A percentile compares a stretch with the other conserved stretches of the same genome.
phyloP scores from a whole-genome alignment of 2,113 vertebrate species.

The Podilymbus podiceps region DNA sequence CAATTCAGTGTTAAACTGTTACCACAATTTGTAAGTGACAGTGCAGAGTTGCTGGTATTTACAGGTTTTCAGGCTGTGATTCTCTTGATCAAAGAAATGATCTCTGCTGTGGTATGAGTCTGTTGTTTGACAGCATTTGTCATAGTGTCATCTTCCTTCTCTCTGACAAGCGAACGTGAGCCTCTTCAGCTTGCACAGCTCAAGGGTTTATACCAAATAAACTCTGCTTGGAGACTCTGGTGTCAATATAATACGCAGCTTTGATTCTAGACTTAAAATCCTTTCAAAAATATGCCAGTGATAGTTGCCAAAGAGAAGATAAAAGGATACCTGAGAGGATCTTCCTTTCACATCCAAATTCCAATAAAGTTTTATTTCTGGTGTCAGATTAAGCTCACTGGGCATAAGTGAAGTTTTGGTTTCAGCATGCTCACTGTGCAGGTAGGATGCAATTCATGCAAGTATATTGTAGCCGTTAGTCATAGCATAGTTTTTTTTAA shows the following conservation, averaged over 20 bases:
- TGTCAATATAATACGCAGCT: background rate
- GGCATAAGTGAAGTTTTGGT: background rate
- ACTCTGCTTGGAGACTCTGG: background rate
- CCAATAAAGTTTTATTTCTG: background rate
- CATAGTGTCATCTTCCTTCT: background rate
- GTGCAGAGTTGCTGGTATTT: constrained; percentile 24
- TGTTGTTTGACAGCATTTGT: constrained; percentile 6
- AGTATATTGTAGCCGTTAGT: background rate
- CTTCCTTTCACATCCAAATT: background rate
- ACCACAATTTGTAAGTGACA: background rate
- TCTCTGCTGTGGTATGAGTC: background rate
- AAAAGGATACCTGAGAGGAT: background rate
- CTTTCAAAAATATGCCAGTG: background rate
- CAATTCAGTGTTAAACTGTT: constrained; percentile 23
- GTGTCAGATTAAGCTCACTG: background rate
- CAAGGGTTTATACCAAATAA: background rate
- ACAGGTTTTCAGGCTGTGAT: constrained; percentile 2
- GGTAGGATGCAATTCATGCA: background rate
- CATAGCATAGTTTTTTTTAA: background rate
- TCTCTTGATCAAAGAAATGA: background rate
- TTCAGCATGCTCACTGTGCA: background rate
- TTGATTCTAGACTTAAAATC: background rate
- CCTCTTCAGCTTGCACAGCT: background rate
- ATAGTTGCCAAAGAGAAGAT: background rate
- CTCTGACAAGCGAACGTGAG: background rate